These are phyloP conservation scores for Morone chrysops DNA, from an alignment of 2,113 vertebrate genomes.

Conservation along the genomic window DNA sequence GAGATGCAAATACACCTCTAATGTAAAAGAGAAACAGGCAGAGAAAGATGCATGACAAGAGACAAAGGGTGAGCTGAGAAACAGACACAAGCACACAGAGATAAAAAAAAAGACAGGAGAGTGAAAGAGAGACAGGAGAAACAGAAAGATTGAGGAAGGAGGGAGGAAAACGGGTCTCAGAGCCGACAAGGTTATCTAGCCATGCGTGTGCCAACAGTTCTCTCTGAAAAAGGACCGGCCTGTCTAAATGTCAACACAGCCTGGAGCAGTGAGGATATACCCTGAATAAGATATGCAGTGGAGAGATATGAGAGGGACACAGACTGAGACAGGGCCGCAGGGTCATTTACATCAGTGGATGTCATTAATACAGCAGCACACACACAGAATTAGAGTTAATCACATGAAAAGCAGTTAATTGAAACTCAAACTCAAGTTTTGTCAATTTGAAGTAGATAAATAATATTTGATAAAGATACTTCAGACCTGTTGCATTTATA, in stretches of 20 bases:
- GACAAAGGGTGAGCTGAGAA: slow-evolving; percentile 16
- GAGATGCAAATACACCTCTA: slow-evolving; percentile 22
- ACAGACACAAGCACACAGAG: slow-evolving; percentile 11
- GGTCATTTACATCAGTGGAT: slow-evolving; percentile 30
- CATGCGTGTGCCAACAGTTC: slow-evolving; percentile 18
- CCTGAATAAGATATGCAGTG: slow-evolving; percentile 52
- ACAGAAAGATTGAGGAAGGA: slow-evolving; percentile 15
- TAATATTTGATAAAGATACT: background rate
- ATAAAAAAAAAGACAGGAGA: slow-evolving; percentile 16
- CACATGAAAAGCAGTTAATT: background rate
- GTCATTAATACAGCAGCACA: slow-evolving; percentile 10
- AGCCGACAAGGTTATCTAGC: slow-evolving; percentile 62
- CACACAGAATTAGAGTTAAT: slow-evolving; percentile 9
- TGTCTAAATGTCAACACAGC: slow-evolving; percentile 68
- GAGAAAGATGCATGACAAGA: slow-evolving; percentile 1
- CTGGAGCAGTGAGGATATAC: slow-evolving; percentile 36
- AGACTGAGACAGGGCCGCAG: slow-evolving; percentile 18
- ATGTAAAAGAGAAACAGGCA: background rate
- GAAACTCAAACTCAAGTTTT: background rate
- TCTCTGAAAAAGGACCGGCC: slow-evolving; percentile 39
- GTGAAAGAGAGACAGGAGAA: background rate
- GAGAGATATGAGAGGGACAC: slow-evolving; percentile 46
- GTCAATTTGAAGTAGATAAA: background rate
- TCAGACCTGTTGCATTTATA: too few species aligned
- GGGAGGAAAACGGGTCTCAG: slow-evolving; percentile 14